Base-by-base conservation (phyloP, 2,888 invertebrate genomes). In the Pemphredon lugubris region DNA sequence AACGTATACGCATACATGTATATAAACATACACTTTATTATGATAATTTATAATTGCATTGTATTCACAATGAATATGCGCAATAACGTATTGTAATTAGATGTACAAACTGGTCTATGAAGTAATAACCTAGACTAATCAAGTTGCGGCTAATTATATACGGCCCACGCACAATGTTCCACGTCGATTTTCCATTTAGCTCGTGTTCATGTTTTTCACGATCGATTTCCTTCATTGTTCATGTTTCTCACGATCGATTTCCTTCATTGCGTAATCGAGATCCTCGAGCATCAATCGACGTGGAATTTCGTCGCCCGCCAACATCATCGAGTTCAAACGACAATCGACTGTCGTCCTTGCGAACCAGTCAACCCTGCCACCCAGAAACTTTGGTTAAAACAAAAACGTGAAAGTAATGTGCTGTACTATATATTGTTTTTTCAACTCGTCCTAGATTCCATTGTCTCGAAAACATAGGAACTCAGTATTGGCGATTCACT, bases 21-120 rank as follows among this genome's bases (percentile, higher is more conserved):
- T 85, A 85, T 82, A 85, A 85, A 85, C 85, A 85, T 86, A 85
- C 85, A 85, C 83, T 86, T 85, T 85, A 85, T 85, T 85, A 81
- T 84, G 80, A 70, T 84, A 82, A 86, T 85, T 83, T 77, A 84
- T 86, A 85, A 83, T 84, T 82, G 79, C 72, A 74, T 70, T 59
- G 81, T 85, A 85, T 86, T 86, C 85, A 85, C 85, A 86, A 81
- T 83, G 82, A 84, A 75, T 86, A 84, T 77, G 83, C 80, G 77
- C 74, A 79, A 77, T 82, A 84, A 84, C 75, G 75, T 83, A 79
- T 74, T 68, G 75, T 83, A 82, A 84, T 84, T 85, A 78, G 83
- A 84, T 82, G 79, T 83, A 86, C 84, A 86, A 86, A 85, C 84
- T 85, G 83, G 81, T 81, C 80, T 85, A 84, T 81, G 65, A 73